These are phyloP conservation scores for Drosophila bunnanda DNA, from an alignment of 2,888 invertebrate species.

Conservation along the genomic window DNA sequence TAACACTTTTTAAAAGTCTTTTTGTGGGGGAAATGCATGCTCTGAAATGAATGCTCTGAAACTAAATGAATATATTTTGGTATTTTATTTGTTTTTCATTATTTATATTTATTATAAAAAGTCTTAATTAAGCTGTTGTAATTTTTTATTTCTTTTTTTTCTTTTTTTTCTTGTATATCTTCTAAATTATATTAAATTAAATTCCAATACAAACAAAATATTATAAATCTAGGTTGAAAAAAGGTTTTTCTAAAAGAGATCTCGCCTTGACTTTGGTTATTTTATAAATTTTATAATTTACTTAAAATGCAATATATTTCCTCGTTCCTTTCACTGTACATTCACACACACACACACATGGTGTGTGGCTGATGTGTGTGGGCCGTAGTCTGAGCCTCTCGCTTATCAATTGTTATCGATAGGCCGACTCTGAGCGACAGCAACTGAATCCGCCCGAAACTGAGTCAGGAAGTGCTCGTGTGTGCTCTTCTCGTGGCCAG, in stretches of 20 bases:
- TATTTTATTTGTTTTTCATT: too few species aligned
- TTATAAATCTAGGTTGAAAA: neutral
- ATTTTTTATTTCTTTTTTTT: too few species aligned
- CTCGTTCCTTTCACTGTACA: neutral
- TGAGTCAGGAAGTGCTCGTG: constrained; percentile 24
- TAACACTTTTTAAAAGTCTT: neutral
- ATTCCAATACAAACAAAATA: neutral
- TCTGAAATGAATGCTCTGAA: too few species aligned
- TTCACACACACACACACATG: constrained; percentile 17
- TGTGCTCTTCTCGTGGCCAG: constrained; percentile 4
- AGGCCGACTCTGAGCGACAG: constrained; percentile 40
- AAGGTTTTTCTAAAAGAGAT: neutral
- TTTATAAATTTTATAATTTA: neutral
- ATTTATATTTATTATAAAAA: neutral
- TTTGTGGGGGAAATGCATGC: too few species aligned
- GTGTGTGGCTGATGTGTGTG: constrained; percentile 57
- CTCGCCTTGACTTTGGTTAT: neutral
- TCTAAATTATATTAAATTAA: neutral
- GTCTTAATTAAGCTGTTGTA: neutral
- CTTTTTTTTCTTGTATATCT: neutral
- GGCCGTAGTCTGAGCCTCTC: constrained; percentile 17
- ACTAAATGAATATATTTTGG: too few species aligned
- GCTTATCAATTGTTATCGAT: constrained; percentile 73
- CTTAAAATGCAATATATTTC: neutral
- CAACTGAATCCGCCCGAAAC: constrained; percentile 16